Conservation (phyloP, 2,113 vertebrate genomes). For the Ellobius talpinus region DNA sequence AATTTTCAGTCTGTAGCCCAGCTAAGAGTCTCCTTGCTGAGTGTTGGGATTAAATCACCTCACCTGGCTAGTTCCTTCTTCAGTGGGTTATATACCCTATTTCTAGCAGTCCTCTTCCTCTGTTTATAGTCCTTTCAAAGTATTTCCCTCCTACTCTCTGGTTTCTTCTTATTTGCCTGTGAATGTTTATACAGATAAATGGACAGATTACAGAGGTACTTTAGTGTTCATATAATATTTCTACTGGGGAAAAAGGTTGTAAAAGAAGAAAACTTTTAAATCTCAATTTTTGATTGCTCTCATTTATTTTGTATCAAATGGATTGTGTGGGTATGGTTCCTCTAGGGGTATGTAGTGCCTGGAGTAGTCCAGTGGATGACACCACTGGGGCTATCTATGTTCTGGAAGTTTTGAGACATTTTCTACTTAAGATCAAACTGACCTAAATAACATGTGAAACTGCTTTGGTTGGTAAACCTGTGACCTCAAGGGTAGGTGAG, state of each 20-base stretch:
- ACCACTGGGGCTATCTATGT: not conserved
- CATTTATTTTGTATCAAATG: slow-evolving; percentile 48
- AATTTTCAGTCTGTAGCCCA: not conserved
- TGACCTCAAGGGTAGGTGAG: slow-evolving; percentile 84
- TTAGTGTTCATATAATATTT: slow-evolving; percentile 36
- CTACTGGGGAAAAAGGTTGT: slow-evolving; percentile 31
- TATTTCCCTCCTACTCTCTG: not conserved
- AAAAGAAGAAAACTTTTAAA: slow-evolving; percentile 38
- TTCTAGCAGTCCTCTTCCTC: not conserved
- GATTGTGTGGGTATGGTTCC: not conserved
- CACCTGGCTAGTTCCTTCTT: not conserved
- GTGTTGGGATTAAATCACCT: not conserved
- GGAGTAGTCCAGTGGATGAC: not conserved
- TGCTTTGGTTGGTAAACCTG: slow-evolving; percentile 55
- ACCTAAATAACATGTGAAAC: slow-evolving; percentile 49
- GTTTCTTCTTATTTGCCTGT: slow-evolving; percentile 36
- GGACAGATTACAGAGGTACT: slow-evolving; percentile 48
- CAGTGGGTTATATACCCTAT: not conserved
- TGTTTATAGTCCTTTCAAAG: slow-evolving; percentile 5
- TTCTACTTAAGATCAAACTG: slow-evolving; percentile 61
- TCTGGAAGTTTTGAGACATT: slow-evolving; percentile 22
- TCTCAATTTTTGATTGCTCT: slow-evolving; percentile 16
- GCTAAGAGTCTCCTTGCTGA: not conserved
- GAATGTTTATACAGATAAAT: slow-evolving; percentile 11
- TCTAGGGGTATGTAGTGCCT: not conserved